These are phyloP conservation scores for Semnopithecus entellus DNA, from an alignment of 2,113 vertebrate genomes.

Conservation along the genomic window DNA sequence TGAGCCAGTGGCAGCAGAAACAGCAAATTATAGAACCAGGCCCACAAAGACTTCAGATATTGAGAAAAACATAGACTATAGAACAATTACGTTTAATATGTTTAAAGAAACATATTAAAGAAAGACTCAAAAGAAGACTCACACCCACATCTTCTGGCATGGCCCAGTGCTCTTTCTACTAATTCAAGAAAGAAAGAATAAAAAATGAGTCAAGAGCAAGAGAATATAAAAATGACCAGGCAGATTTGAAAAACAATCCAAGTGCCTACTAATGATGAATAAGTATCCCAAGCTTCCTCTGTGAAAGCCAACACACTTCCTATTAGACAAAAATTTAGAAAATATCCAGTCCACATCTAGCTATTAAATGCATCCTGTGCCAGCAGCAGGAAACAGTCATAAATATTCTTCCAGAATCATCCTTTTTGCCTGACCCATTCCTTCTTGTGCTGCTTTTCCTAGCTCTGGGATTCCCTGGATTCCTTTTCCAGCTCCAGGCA, in stretches of 20 bases:
- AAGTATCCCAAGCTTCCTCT: background rate
- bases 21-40: background rate
- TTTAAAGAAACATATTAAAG: background rate
- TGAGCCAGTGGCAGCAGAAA: background rate
- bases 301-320: background rate
- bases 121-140: background rate
- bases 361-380: background rate
- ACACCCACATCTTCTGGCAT: fast-evolving
- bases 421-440: background rate
- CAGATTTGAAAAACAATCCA: background rate
- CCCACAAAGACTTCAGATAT: background rate
- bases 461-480: background rate
- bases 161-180: fast-evolving
- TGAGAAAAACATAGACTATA: background rate
- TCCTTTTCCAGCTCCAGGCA: background rate
- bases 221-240: background rate
- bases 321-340: background rate
- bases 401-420: background rate
- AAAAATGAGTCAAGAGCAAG: background rate
- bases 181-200: background rate
- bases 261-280: background rate
- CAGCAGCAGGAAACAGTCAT: too few relatives aligned
- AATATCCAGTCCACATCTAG: background rate
- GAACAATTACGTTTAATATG: background rate
- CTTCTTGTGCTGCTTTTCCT: background rate